Base-by-base conservation (phyloP, 1,140 invertebrate species). In the Trialeurodes vaporariorum region DNA sequence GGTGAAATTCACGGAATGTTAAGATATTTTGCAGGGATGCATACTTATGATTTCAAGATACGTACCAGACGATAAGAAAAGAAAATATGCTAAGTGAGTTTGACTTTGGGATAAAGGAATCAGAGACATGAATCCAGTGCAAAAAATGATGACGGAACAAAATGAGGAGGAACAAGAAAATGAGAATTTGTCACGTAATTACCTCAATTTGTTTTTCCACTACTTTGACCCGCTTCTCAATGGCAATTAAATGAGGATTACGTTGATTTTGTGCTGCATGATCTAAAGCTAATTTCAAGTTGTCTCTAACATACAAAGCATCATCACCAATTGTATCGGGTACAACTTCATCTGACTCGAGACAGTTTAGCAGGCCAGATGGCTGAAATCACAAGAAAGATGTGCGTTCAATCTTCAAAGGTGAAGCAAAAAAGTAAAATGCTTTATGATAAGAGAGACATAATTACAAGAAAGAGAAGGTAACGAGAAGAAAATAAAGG, bases 231-330 rank as follows among this genome's bases (percentile, higher is more conserved):
- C 87, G 87, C 68, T 86, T 81, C 77, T 87, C 88, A 68, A 88
- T 81, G 2, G 83, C 84, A 58, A 85, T 81, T 84, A 87, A 86
- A 72, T 89, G 87, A 9, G 85, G 80, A 65, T 85, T 85, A 63
- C 83, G 83, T 71, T 81, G 84, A 67, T 82, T 82, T 72, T 80
- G 86, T 71, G 83, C 85, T 49, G 84, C 85, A 78, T 89, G 84
- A 76, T 93, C 92, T 77, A 90, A 89, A 66, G 96, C 96, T 70
- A 98, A 86, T 79, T 96, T 93, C 69, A 99, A 82, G 83, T 98
- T 99, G 79, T 98, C 95, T 68, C 97, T 81, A 68, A 89, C 86
- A 74, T 93, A 88, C 2, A 96, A 79, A 68, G 85, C 82, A 72
- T 93, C 90, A 70, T 89, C 86, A 70, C 89, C 85, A 71, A 82